Conservation (phyloP, 2,113 vertebrate genomes). For the Epinephelus lanceolatus region DNA sequence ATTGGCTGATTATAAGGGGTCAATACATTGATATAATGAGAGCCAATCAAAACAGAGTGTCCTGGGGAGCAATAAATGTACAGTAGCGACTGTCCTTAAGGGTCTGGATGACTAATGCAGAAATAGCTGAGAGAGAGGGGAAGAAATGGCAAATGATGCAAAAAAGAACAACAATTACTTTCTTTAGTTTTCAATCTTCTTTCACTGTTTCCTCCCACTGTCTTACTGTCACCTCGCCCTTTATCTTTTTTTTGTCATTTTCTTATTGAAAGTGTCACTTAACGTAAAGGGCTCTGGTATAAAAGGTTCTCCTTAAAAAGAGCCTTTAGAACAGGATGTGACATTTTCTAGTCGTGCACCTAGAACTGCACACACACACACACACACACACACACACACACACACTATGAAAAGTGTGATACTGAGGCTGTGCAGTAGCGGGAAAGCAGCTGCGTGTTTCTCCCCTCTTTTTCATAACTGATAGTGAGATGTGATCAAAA, state of each 20-base stretch:
- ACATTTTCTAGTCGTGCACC: conserved; percentile 28
- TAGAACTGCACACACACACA: conserved; percentile 15
- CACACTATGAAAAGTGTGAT: not conserved
- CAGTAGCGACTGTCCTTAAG: not conserved
- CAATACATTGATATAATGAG: conserved; percentile 51
- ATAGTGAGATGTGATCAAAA: conserved; percentile 35
- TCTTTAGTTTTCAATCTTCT: not conserved
- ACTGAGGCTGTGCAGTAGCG: conserved; percentile 24
- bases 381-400: conserved; percentile 10
- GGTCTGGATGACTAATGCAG: conserved; percentile 1
- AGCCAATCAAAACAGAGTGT: conserved; percentile 36
- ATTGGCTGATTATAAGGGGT: conserved; percentile 58
- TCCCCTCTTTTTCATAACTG: conserved; percentile 35
- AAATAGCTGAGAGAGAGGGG: not conserved
- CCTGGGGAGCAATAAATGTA: not conserved
- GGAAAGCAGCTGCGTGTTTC: conserved; percentile 30
- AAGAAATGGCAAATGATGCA: not conserved
- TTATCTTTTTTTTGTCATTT: not conserved
- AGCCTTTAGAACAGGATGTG: conserved; percentile 24
- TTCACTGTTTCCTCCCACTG: conserved; percentile 5
- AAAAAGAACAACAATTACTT: not conserved
- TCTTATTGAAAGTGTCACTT: conserved; percentile 23
- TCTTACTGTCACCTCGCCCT: not conserved
- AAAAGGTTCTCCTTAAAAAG: conserved; percentile 22
- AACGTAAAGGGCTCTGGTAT: conserved; percentile 7